Base-by-base conservation (phyloP, 1,140 invertebrate species). In the Thrips palmi region DNA sequence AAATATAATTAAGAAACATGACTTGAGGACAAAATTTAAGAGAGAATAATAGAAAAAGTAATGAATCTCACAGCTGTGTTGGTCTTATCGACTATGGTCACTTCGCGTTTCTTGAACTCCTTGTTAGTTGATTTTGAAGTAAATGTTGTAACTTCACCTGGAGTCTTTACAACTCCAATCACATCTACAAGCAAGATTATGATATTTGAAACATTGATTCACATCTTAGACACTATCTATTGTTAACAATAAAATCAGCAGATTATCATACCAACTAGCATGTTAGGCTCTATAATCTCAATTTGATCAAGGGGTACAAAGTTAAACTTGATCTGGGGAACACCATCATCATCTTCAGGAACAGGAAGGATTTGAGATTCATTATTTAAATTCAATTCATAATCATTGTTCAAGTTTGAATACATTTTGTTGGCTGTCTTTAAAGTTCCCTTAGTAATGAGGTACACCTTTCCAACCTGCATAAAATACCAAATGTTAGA, bases 361-460 rank as follows among this genome's bases (percentile, higher is more conserved):
- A 79, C 86, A 33, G 69, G 66, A 24, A 74, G 62, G 5, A 93
- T 66, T 45, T 78, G 63, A 0, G 85, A 81, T 22, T 94, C 83
- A 14, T 62, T 57, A n/a, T 62, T 75, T 47, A 97, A 75, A 0
- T 82, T 82, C 72, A 98, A 82, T 53, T 99, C 94, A 53, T 96
- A 98, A 54, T 97, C 88, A 57, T 96, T 89, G 32, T 88, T 83
- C 8, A 93, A 54, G 28, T 60, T 70, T 11, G 68, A 71, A 52
- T 72, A 97, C 49, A 86, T 71, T 55, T 92, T 94, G 55, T 97
- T 96, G 1, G 92, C 91, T 12, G 79, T 68, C 57, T 94, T 97
- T 6, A 97, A 52, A 15, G 60, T 54, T 37, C 75, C 85, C 44
- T 74, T 74, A 18, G 74, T 80, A 23, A 98, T 74, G 48, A 75